These are phyloP conservation scores for Tricholauxania praeusta DNA, from an alignment of 2,888 invertebrate genomes.

Conservation along the genomic window DNA sequence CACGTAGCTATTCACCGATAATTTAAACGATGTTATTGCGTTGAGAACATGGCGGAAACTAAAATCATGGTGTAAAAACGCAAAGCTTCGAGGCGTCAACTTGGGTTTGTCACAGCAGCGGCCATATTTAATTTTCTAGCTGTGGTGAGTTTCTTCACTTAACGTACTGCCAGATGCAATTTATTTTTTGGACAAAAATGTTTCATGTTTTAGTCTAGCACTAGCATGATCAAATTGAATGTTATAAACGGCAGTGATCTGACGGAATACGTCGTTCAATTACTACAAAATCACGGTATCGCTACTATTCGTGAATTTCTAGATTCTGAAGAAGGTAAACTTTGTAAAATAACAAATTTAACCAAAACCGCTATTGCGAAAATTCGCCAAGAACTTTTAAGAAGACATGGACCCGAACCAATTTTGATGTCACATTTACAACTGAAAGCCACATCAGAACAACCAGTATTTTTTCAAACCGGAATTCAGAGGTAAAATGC, in stretches of 20 bases:
- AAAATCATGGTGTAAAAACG: slow-evolving; percentile 49
- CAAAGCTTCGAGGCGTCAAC: slow-evolving; percentile 24
- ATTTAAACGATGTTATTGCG: slow-evolving; percentile 27
- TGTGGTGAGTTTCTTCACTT: neutral
- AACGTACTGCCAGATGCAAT: too few relatives aligned
- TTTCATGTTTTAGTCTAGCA: too few relatives aligned
- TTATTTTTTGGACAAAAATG: too few relatives aligned
- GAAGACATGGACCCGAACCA: slow-evolving; percentile 39
- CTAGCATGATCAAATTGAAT: slow-evolving; percentile 40
- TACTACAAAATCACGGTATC: slow-evolving; percentile 43
- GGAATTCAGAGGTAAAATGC: slow-evolving; percentile 33
- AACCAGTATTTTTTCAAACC: slow-evolving; percentile 9
- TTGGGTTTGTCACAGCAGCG: slow-evolving; percentile 29
- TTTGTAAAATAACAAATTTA: slow-evolving; percentile 46
- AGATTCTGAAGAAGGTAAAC: slow-evolving; percentile 32
- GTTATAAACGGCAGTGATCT: slow-evolving; percentile 44
- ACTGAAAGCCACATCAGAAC: neutral
- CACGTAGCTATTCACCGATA: slow-evolving; percentile 38
- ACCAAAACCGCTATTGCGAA: slow-evolving; percentile 36
- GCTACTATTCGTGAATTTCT: slow-evolving; percentile 41
- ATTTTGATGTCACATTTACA: slow-evolving; percentile 37
- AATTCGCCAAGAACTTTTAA: slow-evolving; percentile 39
- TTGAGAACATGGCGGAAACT: slow-evolving; percentile 57
- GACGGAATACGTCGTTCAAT: slow-evolving; percentile 46
- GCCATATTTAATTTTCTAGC: slow-evolving; percentile 33